Evolutionary conservation across 2,113 vertebrate species (phyloP).

Genomic region (Equus quagga): DNA sequence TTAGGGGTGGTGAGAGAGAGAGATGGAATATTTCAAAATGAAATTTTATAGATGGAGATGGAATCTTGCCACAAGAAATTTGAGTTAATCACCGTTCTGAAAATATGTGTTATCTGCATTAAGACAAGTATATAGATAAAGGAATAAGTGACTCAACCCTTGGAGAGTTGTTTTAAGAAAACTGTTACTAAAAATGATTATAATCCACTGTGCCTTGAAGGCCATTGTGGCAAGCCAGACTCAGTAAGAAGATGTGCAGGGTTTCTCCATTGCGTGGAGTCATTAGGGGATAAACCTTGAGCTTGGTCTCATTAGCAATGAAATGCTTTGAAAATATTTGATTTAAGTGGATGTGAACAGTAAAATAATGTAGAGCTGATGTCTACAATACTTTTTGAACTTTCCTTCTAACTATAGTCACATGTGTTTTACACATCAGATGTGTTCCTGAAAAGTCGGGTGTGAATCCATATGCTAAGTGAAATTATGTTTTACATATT

Average conservation of each 20-base stretch:
- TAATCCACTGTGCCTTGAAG: not conserved
- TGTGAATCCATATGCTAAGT: not conserved
- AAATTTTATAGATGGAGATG: not conserved
- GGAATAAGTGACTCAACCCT: not conserved
- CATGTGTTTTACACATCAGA: not conserved
- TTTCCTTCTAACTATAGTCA: not conserved
- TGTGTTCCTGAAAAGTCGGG: not conserved
- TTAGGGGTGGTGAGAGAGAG: not conserved
- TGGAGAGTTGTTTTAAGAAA: constrained; percentile 40
- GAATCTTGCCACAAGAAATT: not conserved
- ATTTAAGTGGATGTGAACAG: not conserved
- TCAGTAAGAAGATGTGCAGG: not conserved
- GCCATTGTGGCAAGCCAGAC: not conserved
- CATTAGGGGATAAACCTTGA: not conserved
- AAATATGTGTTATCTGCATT: constrained; percentile 44
- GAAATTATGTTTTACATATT: not conserved
- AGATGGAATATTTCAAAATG: not conserved
- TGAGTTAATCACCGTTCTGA: not conserved
- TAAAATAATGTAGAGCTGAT: not conserved
- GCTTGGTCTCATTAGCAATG: not conserved
- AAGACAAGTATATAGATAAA: not conserved
- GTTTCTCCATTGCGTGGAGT: not conserved
- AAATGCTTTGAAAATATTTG: not conserved
- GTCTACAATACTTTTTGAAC: not conserved
- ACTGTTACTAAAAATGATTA: not conserved